Base-by-base conservation (phyloP, 1,140 invertebrate genomes). In the Acromyrmex echinatior region DNA sequence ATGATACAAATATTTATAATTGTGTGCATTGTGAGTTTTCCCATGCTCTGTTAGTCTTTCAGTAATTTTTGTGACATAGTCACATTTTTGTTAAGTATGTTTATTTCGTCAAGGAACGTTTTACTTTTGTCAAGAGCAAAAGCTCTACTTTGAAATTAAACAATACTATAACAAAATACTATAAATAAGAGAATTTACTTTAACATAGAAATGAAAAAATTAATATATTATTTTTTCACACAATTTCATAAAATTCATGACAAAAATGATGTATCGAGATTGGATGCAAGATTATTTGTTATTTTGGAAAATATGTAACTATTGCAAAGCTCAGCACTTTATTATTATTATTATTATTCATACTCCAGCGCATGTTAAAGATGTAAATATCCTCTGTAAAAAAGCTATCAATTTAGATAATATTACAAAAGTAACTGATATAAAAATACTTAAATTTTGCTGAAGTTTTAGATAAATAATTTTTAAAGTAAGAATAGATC, bases 241-340 rank as follows among this genome's bases (percentile, higher is more conserved):
- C 18, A 31, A 16, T 79, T 79, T 66, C 53, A 35, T 80, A 80
- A 68, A 68, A 35, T 80, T 79, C 18, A 66, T 68, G 62, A 35
- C n/a, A 53, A 68, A 68, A 68, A 12, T 14, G 9, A 76, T 31
- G 18, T 31, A 10, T 49, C 39, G 12, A 79, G 31, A 60, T 77
- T 66, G 39, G 62, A 68, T 49, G 21, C 28, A 66, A 66, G 39
- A 79, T 10, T 14, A 60, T 4, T 2, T 12, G 3, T 63, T 49
- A 25, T 9, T 78, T 49, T 79, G 10, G 18, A 79, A 51, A 66
- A 66, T 63, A 78, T 63, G 9, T 49, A 49, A 49, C 63, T 78
- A 63, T 68, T 68, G 35, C 35, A 68, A 68, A 21, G 35, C 18
- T 10, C n/a, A 39, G 18, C 10, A 68, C 0, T 68, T 45, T 39